Percentiles rank a stretch among this genome's conserved stretches.
phyloP scores from a whole-genome alignment of 2,797 vertebrate species.

The Lerista edwardsae region DNA sequence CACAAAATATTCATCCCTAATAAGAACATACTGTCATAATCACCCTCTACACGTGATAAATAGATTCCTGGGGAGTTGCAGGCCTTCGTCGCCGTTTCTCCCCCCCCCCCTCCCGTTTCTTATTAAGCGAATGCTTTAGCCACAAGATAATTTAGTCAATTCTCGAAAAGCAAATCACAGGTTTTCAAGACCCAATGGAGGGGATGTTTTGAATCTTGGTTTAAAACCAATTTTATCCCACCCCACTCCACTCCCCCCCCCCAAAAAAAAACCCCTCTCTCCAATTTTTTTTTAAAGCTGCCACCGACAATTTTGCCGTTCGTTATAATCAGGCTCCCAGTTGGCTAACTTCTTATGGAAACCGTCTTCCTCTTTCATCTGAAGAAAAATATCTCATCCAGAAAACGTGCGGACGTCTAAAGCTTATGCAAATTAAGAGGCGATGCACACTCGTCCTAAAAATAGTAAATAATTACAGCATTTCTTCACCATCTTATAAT shows the following conservation, averaged over 20 bases:
- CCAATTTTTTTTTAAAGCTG: conserved; percentile 60
- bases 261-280: conserved; percentile 71
- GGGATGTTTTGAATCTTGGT: conserved; percentile 67
- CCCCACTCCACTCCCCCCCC: no score
- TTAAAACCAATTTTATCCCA: conserved; percentile 74
- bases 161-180: conserved; percentile 72
- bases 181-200: conserved; percentile 62
- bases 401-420: conserved; percentile 83
- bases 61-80: conserved; percentile 54
- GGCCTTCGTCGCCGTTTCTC: not conserved
- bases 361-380: conserved; percentile 76
- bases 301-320: conserved; percentile 68
- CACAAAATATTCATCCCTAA: conserved; percentile 65
- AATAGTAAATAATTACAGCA: conserved; percentile 84
- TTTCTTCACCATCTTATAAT: conserved; percentile 80
- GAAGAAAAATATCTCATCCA: conserved; percentile 78
- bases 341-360: conserved; percentile 76
- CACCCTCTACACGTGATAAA: conserved; percentile 67
- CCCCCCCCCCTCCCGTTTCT: conserved; percentile 47
- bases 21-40: conserved; percentile 66
- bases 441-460: conserved; percentile 77
- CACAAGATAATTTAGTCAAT: conserved; percentile 66
- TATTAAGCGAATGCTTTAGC: conserved; percentile 72
- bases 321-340: conserved; percentile 75
- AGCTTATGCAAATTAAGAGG: conserved; percentile 84